These are phyloP conservation scores for Percina caprodes DNA, from an alignment of 2,113 vertebrate species.

Conservation along the genomic window DNA sequence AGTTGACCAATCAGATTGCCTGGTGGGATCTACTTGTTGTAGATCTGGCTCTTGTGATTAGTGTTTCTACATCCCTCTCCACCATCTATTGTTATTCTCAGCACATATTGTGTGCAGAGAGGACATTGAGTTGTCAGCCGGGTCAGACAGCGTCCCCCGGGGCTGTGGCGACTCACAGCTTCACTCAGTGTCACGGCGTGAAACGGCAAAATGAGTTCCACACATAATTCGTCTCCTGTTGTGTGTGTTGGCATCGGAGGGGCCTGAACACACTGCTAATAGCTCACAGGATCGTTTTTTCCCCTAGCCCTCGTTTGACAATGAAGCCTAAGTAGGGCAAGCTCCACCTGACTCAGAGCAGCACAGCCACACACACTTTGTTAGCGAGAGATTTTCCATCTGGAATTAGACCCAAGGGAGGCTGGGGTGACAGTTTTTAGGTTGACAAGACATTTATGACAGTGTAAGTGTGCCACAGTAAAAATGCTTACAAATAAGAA, in stretches of 20 bases:
- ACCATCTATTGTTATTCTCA: neutral
- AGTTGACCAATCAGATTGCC: no score
- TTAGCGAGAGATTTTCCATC: conserved; percentile 16
- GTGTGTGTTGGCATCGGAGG: neutral
- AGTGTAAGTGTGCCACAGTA: neutral
- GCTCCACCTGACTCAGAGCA: conserved; percentile 28
- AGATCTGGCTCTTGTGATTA: neutral
- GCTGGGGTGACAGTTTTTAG: conserved; percentile 14
- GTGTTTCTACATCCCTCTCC: neutral
- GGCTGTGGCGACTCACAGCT: neutral
- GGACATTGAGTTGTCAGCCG: neutral
- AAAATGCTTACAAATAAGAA: no score
- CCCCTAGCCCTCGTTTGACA: neutral
- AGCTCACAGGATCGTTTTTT: conserved; percentile 8
- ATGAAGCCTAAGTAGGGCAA: conserved; percentile 34
- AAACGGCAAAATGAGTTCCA: conserved; percentile 18
- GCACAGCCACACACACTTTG: neutral
- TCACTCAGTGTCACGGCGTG: neutral
- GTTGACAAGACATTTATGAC: conserved; percentile 2
- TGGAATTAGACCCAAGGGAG: conserved; percentile 8
- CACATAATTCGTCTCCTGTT: neutral
- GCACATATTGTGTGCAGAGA: neutral
- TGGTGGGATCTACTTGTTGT: no score
- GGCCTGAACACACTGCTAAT: neutral
- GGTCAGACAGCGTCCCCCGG: neutral